These are phyloP conservation scores for Tragelaphus scriptus DNA, from an alignment of 2,113 vertebrate species.

Conservation along the genomic window DNA sequence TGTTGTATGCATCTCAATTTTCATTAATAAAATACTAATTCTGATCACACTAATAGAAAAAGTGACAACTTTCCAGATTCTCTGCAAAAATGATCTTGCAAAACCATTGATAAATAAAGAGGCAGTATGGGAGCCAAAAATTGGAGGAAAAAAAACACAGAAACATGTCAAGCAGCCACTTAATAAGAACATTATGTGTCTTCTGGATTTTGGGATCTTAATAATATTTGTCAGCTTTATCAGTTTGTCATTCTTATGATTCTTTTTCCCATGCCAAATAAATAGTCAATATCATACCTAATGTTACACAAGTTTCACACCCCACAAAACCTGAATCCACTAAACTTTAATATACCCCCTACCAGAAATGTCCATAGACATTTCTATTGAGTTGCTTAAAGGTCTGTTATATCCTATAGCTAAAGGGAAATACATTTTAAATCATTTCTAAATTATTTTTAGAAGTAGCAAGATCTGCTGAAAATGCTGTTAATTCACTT, in stretches of 20 bases:
- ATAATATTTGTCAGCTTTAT: background rate
- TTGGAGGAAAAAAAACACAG: background rate
- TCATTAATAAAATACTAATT: background rate
- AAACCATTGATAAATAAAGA: background rate
- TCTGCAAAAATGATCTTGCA: background rate
- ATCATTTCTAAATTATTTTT: background rate
- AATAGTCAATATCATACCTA: background rate
- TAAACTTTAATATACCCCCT: too few species aligned
- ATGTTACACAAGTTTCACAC: background rate
- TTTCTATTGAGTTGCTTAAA: background rate
- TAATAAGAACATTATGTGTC: background rate
- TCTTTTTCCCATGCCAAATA: background rate
- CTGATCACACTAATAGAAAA: background rate
- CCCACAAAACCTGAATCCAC: background rate
- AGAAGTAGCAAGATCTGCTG: background rate
- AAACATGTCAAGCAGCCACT: background rate
- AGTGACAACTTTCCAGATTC: background rate
- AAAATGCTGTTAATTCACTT: background rate
- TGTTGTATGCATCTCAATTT: background rate
- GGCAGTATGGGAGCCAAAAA: background rate
- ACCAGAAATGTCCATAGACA: background rate
- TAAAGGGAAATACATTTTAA: background rate
- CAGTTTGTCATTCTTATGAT: background rate
- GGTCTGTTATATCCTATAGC: background rate
- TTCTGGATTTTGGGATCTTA: background rate